Evolutionary conservation across 2,113 vertebrate genomes (phyloP).

Genomic region (Nyctibius bracteatus): DNA sequence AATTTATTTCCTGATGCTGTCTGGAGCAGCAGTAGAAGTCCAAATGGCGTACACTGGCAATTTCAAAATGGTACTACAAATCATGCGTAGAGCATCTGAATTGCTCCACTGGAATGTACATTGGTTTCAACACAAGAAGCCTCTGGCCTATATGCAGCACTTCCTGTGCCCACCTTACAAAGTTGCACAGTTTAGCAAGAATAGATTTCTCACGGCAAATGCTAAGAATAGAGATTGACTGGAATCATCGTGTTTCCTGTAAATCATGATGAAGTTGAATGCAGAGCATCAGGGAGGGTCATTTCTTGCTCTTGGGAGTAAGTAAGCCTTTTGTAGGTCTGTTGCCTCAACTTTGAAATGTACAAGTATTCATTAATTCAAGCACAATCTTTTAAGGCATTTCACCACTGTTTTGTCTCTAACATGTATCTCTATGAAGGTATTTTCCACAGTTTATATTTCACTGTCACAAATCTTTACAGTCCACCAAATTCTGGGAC

Average conservation of each 20-base stretch:
- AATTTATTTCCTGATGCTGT: background rate
- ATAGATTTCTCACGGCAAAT: background rate
- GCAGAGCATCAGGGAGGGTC: background rate
- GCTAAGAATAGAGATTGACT: background rate
- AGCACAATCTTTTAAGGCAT: background rate
- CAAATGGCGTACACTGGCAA: background rate
- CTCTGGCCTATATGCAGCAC: rapidly evolving
- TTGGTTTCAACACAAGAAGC: background rate
- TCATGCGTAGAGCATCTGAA: background rate
- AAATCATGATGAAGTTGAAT: background rate
- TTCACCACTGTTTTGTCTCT: background rate
- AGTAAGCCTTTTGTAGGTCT: background rate
- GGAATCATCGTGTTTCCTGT: background rate
- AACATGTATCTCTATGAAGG: background rate
- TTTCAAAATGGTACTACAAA: background rate
- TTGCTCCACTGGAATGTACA: background rate
- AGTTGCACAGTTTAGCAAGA: background rate
- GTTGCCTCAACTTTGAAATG: background rate
- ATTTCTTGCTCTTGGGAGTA: background rate
- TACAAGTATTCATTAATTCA: background rate
- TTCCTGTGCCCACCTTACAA: background rate
- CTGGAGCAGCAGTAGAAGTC: background rate
- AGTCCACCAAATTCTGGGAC: background rate
- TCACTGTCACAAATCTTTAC: background rate
- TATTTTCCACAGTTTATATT: background rate